Conservation (phyloP, 2,797 vertebrate species). For the Fundulus diaphanus region DNA sequence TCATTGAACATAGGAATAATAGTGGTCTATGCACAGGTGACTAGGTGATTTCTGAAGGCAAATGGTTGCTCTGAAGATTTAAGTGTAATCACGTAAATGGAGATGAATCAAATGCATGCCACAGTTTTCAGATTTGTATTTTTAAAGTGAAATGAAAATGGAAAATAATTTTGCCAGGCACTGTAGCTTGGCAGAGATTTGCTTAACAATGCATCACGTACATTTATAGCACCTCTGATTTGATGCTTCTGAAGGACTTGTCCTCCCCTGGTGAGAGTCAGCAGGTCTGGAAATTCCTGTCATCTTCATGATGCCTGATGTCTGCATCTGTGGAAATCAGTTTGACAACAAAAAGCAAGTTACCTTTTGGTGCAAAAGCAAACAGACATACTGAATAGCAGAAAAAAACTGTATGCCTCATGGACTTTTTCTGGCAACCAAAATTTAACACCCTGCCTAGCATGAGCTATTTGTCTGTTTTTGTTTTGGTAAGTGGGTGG, state of each 20-base stretch:
- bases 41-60: background rate
- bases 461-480: constrained; percentile 15
- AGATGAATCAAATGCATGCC: background rate
- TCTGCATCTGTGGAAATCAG: constrained; percentile 12
- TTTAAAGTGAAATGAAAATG: background rate
- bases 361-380: background rate
- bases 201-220: constrained; percentile 12
- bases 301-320: constrained; percentile 15
- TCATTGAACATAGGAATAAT: background rate
- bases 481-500: constrained; percentile 17
- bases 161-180: background rate
- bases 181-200: constrained; percentile 10
- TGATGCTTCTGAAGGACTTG: background rate
- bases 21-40: background rate
- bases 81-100: background rate
- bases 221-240: constrained; percentile 28
- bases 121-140: background rate
- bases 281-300: constrained; percentile 17
- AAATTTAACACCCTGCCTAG: constrained; percentile 15
- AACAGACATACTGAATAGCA: background rate
- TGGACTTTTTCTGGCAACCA: constrained; percentile 7
- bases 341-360: constrained; percentile 13
- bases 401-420: background rate
- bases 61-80: background rate
- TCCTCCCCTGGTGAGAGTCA: constrained; percentile 21